Evolutionary conservation across 2,888 invertebrate genomes (phyloP), one percentile per base, ranked within the genome.

Genomic region (Dynastes tityus): DNA sequence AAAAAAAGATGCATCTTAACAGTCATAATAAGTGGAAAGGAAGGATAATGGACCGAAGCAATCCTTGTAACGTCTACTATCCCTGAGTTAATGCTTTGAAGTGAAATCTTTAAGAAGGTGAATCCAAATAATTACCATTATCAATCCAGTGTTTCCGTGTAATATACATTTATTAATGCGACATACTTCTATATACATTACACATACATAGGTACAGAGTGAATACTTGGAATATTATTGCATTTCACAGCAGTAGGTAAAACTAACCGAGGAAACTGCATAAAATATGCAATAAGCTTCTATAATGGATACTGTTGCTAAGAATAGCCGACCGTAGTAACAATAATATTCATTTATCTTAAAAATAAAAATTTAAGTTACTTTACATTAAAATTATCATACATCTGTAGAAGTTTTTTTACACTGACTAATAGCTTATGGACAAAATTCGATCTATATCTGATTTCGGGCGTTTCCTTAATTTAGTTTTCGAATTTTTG

Each of bases 231-330:
- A 32, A 64, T 78, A 82, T 86, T 86, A 86, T 86, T 86, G 86
- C 84, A 83, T 81, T 80, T 81, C 86, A 86, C 86, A 86, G 86
- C 86, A 86, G 85, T 81, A 84, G 78, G 81, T 80, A 83, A 80
- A 74, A 71, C 37, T 49, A 65, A 61, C 45, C 40, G 11, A 63
- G 32, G 32, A 74, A 73, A 53, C 1, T 55, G 68, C 64, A 51
- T 75, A 40, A 40, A 16, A n/a, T 13, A 22, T 6, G 32, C 63
- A 68, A 68, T 55, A 58, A 40, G 13, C 27, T 51, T 49, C 51
- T 40, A 22, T 49, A 58, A 49, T 45, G 6, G 45, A 11, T 53
- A 45, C 22, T 40, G 5, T 27, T 37, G 27, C 45, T 11, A 49
- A 63, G 32, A 16, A 13, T 45, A 27, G 0, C 13, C 13, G 5